Evolutionary conservation across 2,797 vertebrate species (phyloP).

Genomic region (Chelon labrosus): DNA sequence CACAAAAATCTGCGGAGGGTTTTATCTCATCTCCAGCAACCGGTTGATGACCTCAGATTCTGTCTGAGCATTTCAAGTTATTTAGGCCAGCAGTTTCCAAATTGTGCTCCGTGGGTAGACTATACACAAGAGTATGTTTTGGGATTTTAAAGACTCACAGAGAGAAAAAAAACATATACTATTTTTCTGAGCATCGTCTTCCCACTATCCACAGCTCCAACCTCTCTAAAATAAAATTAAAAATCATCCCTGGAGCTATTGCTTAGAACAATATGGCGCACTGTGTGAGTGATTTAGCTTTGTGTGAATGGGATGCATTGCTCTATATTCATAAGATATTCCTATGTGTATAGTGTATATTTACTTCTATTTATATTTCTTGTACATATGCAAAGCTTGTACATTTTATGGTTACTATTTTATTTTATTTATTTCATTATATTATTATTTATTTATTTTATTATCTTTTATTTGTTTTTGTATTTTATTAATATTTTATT

Average conservation of each 20-base stretch:
- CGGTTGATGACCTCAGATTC: constrained; percentile 42
- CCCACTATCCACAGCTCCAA: constrained; percentile 1
- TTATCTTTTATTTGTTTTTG: too few relatives aligned
- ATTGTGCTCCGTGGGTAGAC: background rate
- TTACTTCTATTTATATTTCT: too few relatives aligned
- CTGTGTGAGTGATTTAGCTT: constrained; percentile 12
- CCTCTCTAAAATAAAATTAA: constrained; percentile 28
- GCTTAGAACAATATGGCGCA: too few relatives aligned
- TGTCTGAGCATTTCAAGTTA: constrained; percentile 37
- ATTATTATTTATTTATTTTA: too few relatives aligned
- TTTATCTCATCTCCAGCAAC: constrained; percentile 54
- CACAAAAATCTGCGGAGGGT: constrained; percentile 39
- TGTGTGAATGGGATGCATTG: background rate
- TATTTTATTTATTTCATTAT: too few relatives aligned
- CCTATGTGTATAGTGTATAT: too few relatives aligned
- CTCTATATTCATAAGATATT: too few relatives aligned
- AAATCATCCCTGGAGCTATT: constrained; percentile 31
- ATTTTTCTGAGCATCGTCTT: background rate
- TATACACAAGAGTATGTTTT: background rate
- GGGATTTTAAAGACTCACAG: background rate
- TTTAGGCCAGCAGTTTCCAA: constrained; percentile 26
- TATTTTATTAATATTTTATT: too few relatives aligned
- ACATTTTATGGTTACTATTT: too few relatives aligned
- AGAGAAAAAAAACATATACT: background rate
- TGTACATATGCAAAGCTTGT: too few relatives aligned